Conservation (phyloP, 2,797 vertebrate species). For the Pangasius mekongensis region DNA sequence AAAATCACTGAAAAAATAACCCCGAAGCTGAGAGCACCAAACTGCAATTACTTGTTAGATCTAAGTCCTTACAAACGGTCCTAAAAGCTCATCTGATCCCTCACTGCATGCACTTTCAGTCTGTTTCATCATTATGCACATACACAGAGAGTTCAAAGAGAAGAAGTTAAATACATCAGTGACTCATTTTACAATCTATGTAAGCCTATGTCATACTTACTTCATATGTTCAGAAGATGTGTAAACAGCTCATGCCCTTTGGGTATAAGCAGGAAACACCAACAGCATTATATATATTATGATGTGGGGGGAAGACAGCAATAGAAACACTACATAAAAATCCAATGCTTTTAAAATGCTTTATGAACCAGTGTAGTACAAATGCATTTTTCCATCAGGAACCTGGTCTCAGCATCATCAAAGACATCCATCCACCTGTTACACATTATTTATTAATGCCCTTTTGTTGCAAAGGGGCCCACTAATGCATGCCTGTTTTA, state of each 20-base stretch:
- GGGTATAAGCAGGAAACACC: not conserved
- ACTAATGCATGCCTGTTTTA: not conserved
- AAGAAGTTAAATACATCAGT: not conserved
- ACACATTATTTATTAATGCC: not conserved
- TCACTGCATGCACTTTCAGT: conserved; percentile 14
- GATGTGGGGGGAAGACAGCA: not conserved
- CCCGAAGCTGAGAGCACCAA: not conserved
- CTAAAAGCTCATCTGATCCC: conserved; percentile 14
- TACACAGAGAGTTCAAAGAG: not conserved
- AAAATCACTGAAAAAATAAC: not conserved
- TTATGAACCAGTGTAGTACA: not conserved
- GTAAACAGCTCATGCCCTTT: not conserved
- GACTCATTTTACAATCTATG: not conserved
- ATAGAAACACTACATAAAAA: not conserved
- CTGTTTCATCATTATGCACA: conserved; percentile 25
- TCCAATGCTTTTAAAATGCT: not conserved
- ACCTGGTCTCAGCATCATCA: not conserved
- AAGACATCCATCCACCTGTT: not conserved
- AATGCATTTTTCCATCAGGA: not conserved
- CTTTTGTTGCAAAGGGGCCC: not conserved
- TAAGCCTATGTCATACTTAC: not conserved
- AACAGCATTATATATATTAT: not conserved
- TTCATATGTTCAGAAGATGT: not conserved
- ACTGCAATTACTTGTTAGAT: not conserved
- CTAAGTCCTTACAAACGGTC: not conserved